Conservation (phyloP, 2,113 vertebrate species). For the Cyprinus carpio region DNA sequence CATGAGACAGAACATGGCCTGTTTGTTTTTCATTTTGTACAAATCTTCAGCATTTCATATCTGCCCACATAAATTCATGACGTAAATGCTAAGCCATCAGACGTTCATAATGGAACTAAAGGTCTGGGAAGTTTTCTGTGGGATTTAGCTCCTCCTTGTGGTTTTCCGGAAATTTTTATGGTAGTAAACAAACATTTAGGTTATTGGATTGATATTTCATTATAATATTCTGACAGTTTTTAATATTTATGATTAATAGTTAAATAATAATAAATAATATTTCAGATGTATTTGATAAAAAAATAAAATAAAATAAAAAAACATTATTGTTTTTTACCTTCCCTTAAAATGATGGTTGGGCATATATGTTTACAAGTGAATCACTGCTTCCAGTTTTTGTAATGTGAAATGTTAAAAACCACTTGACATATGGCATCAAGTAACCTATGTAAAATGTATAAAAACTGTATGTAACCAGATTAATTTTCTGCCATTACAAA, state of each 20-base stretch:
- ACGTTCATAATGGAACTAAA: conserved; percentile 7
- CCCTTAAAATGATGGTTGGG: not conserved
- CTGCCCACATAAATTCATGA: conserved; percentile 29
- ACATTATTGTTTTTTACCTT: not conserved
- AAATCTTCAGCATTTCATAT: conserved; percentile 40
- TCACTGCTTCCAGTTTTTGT: not conserved
- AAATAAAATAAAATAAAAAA: not conserved
- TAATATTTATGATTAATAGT: not conserved
- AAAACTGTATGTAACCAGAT: not conserved
- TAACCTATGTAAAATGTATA: not conserved
- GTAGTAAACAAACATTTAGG: not conserved
- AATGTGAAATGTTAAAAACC: not conserved
- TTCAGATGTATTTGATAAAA: not conserved
- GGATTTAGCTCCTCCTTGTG: conserved; percentile 47
- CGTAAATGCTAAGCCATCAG: conserved; percentile 35
- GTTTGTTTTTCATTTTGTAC: conserved; percentile 16
- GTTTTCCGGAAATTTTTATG: not conserved
- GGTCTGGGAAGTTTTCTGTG: conserved; percentile 16
- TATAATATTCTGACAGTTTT: not conserved
- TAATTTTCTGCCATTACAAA: not conserved
- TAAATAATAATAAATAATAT: not conserved
- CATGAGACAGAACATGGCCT: not conserved
- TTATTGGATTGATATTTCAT: not conserved
- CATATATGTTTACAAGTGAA: not conserved
- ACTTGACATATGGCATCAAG: not conserved